phyloP scores from a whole-genome alignment of 2,888 invertebrate species.

The Chrysina gloriosa region DNA sequence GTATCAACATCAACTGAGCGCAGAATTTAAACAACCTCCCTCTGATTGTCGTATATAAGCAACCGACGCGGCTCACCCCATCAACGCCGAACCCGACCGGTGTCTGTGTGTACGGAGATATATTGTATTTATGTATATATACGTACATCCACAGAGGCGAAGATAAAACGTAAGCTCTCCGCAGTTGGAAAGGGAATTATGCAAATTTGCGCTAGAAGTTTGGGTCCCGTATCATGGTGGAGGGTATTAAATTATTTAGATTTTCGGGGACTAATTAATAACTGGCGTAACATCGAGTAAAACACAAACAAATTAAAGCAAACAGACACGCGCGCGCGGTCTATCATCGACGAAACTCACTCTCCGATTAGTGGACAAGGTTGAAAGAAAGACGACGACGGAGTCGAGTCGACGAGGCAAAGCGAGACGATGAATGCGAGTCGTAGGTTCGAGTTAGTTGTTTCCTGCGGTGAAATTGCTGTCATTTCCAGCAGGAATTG shows the following conservation, averaged over 20 bases:
- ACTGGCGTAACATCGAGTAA: constrained; percentile 33
- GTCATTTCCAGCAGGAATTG: constrained; percentile 16
- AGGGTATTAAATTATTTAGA: constrained; percentile 38
- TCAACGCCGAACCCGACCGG: background rate
- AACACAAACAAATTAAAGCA: constrained; percentile 35
- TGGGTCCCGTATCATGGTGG: constrained; percentile 29
- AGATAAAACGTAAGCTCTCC: constrained; percentile 21
- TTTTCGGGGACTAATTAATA: constrained; percentile 36
- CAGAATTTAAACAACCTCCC: constrained; percentile 28
- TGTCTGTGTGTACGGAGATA: background rate
- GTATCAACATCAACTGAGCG: constrained; percentile 15
- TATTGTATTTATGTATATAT: background rate
- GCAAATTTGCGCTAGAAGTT: constrained; percentile 31
- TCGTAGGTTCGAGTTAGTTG: background rate
- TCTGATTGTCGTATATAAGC: constrained; percentile 29
- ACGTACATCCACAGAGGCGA: background rate
- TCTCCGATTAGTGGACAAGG: background rate
- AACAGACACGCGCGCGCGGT: constrained; percentile 6
- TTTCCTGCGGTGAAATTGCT: constrained; percentile 8
- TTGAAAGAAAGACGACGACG: background rate
- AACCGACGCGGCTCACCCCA: background rate
- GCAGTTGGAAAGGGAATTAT: constrained; percentile 26
- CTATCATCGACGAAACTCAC: background rate
- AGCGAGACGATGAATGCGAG: too few species aligned
- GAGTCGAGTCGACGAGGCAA: background rate